These are phyloP conservation scores for Ibidorhyncha struthersii DNA, from an alignment of 2,113 vertebrate genomes.

Conservation along the genomic window DNA sequence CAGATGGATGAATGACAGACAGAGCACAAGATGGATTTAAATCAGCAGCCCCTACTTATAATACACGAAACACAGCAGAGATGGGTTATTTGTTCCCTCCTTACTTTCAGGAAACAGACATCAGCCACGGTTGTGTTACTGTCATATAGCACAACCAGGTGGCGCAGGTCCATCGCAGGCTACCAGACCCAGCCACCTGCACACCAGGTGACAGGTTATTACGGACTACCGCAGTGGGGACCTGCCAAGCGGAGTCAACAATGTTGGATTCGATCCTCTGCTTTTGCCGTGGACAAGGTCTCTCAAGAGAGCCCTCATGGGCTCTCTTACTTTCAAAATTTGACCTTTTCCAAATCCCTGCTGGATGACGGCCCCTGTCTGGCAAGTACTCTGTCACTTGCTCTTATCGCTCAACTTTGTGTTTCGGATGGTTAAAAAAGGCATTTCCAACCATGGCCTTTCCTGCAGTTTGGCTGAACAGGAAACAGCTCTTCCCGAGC, in stretches of 20 bases:
- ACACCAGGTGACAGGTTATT: accelerated
- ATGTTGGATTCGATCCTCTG: accelerated
- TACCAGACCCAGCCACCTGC: background rate
- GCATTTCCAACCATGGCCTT: background rate
- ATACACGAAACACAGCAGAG: background rate
- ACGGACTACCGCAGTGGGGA: background rate
- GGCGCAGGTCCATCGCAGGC: background rate
- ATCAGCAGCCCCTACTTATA: background rate
- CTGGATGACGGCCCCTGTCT: background rate
- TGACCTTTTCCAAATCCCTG: background rate
- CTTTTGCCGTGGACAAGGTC: background rate
- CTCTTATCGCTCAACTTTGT: background rate
- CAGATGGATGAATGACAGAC: background rate
- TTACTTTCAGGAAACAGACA: background rate
- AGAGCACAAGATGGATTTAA: background rate
- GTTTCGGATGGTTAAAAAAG: background rate
- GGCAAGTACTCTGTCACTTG: background rate
- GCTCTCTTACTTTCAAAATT: background rate
- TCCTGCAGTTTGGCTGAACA: background rate
- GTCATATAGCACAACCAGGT: accelerated
- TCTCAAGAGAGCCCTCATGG: background rate
- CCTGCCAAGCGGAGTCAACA: background rate
- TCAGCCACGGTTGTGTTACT: background rate
- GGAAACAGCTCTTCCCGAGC: background rate
- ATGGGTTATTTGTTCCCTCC: background rate